Evolutionary conservation across 2,113 vertebrate species (phyloP).

Genomic region (Nothocercus nigrocapillus): DNA sequence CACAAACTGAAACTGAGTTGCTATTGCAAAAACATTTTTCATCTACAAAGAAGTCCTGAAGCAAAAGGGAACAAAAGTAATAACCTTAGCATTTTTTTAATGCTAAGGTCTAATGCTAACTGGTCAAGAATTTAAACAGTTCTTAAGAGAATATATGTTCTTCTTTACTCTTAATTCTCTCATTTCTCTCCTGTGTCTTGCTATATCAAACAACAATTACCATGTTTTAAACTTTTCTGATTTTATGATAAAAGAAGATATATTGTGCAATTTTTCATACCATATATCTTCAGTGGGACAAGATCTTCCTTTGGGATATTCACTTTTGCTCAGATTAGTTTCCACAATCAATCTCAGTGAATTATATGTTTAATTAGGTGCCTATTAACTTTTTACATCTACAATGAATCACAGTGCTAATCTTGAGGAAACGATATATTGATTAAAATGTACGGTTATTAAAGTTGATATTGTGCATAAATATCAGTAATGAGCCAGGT

Average conservation of each 20-base stretch:
- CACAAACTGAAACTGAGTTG: not conserved
- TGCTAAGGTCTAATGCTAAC: not conserved
- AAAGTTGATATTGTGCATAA: constrained; percentile 14
- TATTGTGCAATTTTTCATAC: not conserved
- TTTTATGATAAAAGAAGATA: constrained; percentile 35
- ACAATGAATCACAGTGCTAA: constrained; percentile 36
- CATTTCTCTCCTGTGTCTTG: constrained; percentile 1
- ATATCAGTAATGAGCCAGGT: not conserved
- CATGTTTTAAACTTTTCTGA: constrained; percentile 17
- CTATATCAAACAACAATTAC: constrained; percentile 51
- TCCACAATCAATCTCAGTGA: constrained; percentile 56
- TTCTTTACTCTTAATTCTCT: not conserved
- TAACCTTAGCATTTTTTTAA: not conserved
- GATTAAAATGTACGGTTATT: constrained; percentile 7
- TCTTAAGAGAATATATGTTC: not conserved
- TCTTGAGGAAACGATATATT: constrained; percentile 21
- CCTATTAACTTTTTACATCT: constrained; percentile 58
- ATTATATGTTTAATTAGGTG: constrained; percentile 69
- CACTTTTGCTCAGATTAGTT: constrained; percentile 63
- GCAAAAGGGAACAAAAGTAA: not conserved
- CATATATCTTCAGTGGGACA: not conserved
- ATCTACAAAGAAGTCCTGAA: not conserved
- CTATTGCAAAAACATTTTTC: not conserved
- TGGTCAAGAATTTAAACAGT: not conserved
- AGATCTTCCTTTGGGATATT: constrained; percentile 19